A percentile compares a stretch with the other conserved stretches of the same genome.
phyloP scores from a whole-genome alignment of 2,888 invertebrate genomes.

The Rotaria magnacalcarata region DNA sequence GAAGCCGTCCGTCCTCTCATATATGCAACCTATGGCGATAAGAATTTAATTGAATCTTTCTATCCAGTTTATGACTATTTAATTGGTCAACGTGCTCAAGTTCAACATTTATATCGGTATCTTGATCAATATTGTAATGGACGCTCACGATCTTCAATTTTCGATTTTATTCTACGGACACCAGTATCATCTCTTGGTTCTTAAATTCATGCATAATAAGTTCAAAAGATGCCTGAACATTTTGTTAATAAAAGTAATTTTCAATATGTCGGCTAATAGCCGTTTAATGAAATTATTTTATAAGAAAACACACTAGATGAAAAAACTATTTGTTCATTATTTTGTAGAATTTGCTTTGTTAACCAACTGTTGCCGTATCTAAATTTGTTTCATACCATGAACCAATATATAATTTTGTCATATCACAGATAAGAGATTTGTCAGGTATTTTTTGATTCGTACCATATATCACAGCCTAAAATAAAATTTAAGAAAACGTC shows the following conservation, averaged over 20 bases:
- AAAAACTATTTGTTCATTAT: too few species aligned
- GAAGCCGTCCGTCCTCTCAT: conserved; percentile 68
- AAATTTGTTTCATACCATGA: conserved; percentile 58
- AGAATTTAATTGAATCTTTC: conserved; percentile 66
- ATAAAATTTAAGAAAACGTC: conserved; percentile 47
- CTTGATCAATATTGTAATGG: neutral
- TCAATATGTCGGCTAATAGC: too few species aligned
- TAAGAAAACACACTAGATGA: too few species aligned
- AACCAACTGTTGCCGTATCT: neutral
- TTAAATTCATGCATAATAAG: neutral
- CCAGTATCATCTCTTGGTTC: neutral
- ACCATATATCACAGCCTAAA: conserved; percentile 87
- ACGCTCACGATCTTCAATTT: neutral
- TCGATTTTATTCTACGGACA: neutral
- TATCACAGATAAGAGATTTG: conserved; percentile 79
- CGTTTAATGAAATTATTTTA: too few species aligned
- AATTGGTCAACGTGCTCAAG: neutral
- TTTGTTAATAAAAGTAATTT: too few species aligned
- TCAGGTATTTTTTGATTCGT: conserved; percentile 85
- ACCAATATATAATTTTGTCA: conserved; percentile 79
- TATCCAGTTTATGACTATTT: conserved; percentile 61
- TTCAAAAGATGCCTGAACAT: too few species aligned
- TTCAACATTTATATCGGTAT: neutral
- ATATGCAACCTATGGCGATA: conserved; percentile 78
- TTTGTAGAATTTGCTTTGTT: neutral